Evolutionary conservation across 2,888 invertebrate genomes (phyloP).

Genomic region (Heterodera filipjevi): DNA sequence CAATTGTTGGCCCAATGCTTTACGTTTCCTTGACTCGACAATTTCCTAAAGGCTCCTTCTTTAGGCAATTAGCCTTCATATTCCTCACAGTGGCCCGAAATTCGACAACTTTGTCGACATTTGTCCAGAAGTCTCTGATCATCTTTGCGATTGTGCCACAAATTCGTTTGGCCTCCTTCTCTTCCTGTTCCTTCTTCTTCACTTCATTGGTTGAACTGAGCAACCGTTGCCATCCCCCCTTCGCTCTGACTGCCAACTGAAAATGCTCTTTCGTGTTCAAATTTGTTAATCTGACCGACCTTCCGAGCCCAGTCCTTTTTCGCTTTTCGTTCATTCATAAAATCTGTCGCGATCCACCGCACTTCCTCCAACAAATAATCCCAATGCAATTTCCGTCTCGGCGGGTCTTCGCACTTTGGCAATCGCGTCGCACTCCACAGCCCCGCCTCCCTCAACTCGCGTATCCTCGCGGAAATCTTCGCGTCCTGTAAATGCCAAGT

Average conservation of each 20-base stretch:
- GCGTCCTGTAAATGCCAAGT: constrained; percentile 28
- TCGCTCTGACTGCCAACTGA: constrained; percentile 22
- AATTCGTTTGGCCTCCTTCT: constrained; percentile 42
- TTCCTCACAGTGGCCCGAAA: constrained; percentile 46
- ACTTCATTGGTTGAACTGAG: constrained; percentile 11
- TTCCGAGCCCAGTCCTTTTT: constrained; percentile 69
- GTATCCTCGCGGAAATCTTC: constrained; percentile 30
- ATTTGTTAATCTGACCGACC: neutral
- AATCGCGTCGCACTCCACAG: constrained; percentile 60
- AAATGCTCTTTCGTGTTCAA: neutral
- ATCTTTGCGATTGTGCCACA: constrained; percentile 77
- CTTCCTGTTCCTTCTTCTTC: constrained; percentile 25
- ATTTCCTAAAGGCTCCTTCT: constrained; percentile 70
- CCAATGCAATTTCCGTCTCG: constrained; percentile 91
- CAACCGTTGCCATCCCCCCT: constrained; percentile 2
- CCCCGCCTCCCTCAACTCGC: constrained; percentile 37
- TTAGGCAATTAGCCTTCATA: neutral
- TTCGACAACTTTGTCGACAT: constrained; percentile 82
- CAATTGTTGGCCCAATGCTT: constrained; percentile 91
- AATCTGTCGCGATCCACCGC: constrained; percentile 97
- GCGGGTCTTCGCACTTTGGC: constrained; percentile 78
- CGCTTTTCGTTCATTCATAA: constrained; percentile 95
- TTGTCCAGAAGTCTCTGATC: constrained; percentile 90
- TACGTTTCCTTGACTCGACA: constrained; percentile 89
- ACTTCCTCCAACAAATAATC: constrained; percentile 95